Evolutionary conservation across 1,140 invertebrate genomes (phyloP).

Genomic region (Druon quercuslanigerum): DNA sequence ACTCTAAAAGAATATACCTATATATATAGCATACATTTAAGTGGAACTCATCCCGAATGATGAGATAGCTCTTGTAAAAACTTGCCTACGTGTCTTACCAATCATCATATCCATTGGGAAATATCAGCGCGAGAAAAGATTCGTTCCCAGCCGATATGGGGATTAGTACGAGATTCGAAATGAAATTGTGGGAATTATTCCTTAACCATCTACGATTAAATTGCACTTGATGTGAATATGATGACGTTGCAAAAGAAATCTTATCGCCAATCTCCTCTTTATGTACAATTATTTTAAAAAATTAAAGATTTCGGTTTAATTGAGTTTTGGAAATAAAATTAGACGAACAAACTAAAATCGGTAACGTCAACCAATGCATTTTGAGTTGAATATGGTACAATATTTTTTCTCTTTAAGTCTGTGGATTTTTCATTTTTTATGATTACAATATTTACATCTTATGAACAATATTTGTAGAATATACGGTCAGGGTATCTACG

Average conservation of each 20-base stretch:
- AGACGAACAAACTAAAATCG: too few relatives aligned
- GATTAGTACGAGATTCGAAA: not conserved
- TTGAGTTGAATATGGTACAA: too few relatives aligned
- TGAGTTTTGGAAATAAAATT: too few relatives aligned
- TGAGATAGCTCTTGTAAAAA: not conserved
- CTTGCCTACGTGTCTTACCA: not conserved
- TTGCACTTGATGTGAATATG: not conserved
- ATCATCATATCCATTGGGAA: constrained; percentile 3
- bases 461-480: too few relatives aligned
- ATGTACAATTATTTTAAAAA: too few relatives aligned
- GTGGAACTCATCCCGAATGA: not conserved
- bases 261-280: not conserved
- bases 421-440: too few relatives aligned
- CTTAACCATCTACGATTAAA: not conserved
- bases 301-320: too few relatives aligned
- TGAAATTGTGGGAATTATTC: constrained; percentile 6
- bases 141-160: not conserved
- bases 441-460: too few relatives aligned
- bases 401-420: too few relatives aligned
- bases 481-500: too few relatives aligned
- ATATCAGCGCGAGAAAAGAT: not conserved
- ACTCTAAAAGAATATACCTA: too few relatives aligned
- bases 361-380: too few relatives aligned
- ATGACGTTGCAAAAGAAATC: not conserved
- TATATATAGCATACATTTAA: not conserved